These are phyloP conservation scores for Euclidia mi DNA, from an alignment of 2,888 invertebrate species.

Conservation along the genomic window DNA sequence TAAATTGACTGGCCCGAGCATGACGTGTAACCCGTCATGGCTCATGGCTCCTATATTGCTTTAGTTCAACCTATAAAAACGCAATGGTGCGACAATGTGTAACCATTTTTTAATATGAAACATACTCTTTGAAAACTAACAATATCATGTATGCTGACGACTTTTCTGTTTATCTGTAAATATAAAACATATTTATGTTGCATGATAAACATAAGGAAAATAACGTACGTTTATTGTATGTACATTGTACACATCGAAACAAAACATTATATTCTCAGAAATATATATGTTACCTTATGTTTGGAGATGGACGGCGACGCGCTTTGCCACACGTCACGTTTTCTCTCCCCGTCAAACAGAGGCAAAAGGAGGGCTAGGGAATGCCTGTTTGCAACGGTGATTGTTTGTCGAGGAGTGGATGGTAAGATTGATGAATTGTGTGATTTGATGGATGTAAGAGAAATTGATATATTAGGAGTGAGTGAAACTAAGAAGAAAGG, in stretches of 20 bases:
- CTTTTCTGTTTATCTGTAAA: constrained; percentile 40
- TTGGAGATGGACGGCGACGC: too few species aligned
- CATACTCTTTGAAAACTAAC: constrained; percentile 25
- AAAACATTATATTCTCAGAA: constrained; percentile 36
- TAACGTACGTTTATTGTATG: constrained; percentile 32
- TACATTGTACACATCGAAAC: constrained; percentile 47
- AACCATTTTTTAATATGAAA: constrained; percentile 23
- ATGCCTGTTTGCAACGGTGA: too few species aligned
- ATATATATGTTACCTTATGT: constrained; percentile 36
- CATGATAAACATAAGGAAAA: constrained; percentile 53
- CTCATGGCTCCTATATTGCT: constrained; percentile 36
- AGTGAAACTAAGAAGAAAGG: too few species aligned
- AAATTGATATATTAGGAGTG: too few species aligned
- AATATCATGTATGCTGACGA: constrained; percentile 27
- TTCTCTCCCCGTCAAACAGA: too few species aligned
- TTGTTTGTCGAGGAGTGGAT: too few species aligned
- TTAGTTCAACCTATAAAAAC: constrained; percentile 46
- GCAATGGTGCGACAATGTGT: constrained; percentile 47
- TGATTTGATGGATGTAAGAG: too few species aligned
- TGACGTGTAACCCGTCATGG: constrained; percentile 35
- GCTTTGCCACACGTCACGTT: too few species aligned
- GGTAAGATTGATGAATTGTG: too few species aligned
- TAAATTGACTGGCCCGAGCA: constrained; percentile 36
- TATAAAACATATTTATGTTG: constrained; percentile 48
- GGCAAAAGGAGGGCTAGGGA: too few species aligned